These are phyloP conservation scores for Spisula subtruncata DNA, from an alignment of 2,888 invertebrate genomes.

Conservation along the genomic window DNA sequence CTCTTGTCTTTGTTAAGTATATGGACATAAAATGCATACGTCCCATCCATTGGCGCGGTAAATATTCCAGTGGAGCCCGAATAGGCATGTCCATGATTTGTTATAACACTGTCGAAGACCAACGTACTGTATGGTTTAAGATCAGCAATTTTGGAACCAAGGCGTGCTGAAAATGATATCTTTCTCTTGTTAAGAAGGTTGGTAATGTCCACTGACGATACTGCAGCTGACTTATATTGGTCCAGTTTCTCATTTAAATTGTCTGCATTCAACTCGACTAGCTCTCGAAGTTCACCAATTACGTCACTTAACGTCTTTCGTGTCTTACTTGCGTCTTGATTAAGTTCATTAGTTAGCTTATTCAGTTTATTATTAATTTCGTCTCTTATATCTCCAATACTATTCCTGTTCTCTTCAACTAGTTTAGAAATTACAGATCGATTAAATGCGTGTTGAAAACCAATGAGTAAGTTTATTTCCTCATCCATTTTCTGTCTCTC, in stretches of 20 bases:
- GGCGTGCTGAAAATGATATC: constrained; percentile 26
- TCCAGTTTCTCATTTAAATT: background rate
- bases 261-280: background rate
- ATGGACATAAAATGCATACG: background rate
- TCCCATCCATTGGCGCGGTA: background rate
- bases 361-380: background rate
- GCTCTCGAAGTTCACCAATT: background rate
- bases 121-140: background rate
- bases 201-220: background rate
- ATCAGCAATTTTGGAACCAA: background rate
- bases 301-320: background rate
- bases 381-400: background rate
- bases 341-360: background rate
- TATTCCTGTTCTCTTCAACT: constrained; percentile 7
- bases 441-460: background rate
- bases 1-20: background rate
- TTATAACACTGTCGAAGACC: background rate
- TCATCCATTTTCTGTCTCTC: background rate
- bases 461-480: background rate
- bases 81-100: background rate
- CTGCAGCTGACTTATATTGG: background rate
- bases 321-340: background rate
- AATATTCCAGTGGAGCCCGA: background rate
- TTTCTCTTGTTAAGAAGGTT: background rate
- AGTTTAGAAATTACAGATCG: background rate